A percentile compares a stretch with the other conserved stretches of the same genome.
These are phyloP conservation scores for Prunella fulvescens DNA, from an alignment of 2,113 vertebrate genomes.

Conservation along the genomic window DNA sequence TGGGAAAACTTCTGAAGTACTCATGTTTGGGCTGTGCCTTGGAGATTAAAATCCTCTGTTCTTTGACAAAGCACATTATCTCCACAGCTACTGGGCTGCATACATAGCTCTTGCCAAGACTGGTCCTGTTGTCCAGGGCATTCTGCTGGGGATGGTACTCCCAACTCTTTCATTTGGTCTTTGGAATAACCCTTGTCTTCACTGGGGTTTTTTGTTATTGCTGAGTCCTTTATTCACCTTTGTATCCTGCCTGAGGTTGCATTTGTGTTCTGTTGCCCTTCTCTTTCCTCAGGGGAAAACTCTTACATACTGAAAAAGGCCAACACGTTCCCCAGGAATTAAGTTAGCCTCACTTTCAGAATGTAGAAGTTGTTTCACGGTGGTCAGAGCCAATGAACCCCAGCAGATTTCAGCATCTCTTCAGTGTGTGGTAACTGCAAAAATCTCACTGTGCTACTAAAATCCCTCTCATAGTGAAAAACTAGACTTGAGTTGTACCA, in stretches of 20 bases:
- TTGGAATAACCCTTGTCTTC: background rate
- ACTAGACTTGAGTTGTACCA: background rate
- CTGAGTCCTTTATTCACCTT: background rate
- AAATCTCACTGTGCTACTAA: background rate
- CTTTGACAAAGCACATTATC: background rate
- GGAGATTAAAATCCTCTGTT: background rate
- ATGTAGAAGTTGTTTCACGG: background rate
- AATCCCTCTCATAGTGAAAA: background rate
- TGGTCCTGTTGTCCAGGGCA: background rate
- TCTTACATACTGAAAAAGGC: background rate
- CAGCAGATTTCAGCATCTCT: background rate
- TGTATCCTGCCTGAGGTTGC: background rate
- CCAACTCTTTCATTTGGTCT: background rate
- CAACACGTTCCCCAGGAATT: background rate
- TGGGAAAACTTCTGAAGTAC: background rate
- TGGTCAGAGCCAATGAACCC: background rate
- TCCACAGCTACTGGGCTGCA: background rate
- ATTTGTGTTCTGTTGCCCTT: background rate
- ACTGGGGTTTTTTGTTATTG: rapidly evolving
- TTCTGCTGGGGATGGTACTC: background rate
- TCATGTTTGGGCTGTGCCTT: background rate
- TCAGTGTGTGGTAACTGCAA: background rate
- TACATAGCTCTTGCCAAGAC: background rate
- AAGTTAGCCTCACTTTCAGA: background rate
- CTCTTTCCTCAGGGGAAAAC: background rate